Base-by-base conservation (phyloP, 1,140 invertebrate species). In the Venustaconcha ellipsiformis region DNA sequence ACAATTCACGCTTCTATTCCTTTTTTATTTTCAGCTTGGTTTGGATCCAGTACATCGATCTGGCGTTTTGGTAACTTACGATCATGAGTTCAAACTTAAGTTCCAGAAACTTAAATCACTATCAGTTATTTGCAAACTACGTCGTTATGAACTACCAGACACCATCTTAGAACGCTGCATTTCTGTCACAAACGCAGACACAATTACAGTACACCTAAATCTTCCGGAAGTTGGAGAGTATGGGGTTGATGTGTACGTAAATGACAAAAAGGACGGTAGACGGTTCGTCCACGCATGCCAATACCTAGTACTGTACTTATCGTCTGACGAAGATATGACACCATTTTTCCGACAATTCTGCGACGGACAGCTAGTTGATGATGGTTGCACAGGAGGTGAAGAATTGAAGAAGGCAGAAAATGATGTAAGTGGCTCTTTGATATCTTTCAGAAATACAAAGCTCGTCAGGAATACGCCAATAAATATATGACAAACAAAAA, bases 181-280 rank as follows among this genome's bases (percentile, higher is more conserved):
- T 59, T 74, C 60, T 23, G 83, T 84, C 57, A 70, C 76, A 26
- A 84, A 87, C 23, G 64, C 67, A 14, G 82, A 80, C 17, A 81
- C 84, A 70, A 68, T 77, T 23, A 63, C 65, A 14, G 57, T 77
- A 2, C 30, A 60, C 37, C 55, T 86, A 18, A 72, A 83, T 15
- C 76, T 88, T 14, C 89, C 89, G 17, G 59, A 77, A 23, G 77
- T 81, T 23, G 89, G 89, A 30, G 89, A 90, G 75, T 90, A 89
- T 78, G 89, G 88, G 58, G 81, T 90, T 57, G 89, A 90, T 89
- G 85, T 79, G 84, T 84, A 18, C 86, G 89, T 82, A 83, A 90
- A 69, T 85, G 88, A n/a, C 80, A 80, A 63, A 83, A 84, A 74
- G 84, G 87, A 81, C 85, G 87, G 37, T 82, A 82, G 69, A 82